Percentiles rank a stretch among this genome's conserved stretches.
phyloP scores from a whole-genome alignment of 2,113 vertebrate species.

The Bambusicola thoracicus region DNA sequence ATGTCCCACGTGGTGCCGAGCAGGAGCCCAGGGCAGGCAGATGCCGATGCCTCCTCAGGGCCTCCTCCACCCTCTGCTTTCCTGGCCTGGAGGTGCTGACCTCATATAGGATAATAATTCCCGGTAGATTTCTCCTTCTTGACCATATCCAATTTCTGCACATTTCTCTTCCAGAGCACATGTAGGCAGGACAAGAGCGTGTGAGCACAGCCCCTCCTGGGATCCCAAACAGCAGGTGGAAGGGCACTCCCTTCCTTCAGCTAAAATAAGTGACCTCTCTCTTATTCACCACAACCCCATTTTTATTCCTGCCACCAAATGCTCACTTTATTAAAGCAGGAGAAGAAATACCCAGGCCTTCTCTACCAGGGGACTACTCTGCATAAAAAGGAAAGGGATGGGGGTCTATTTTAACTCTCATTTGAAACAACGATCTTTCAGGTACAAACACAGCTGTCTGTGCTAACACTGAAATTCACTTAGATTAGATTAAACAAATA shows the following conservation, averaged over 20 bases:
- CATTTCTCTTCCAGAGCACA: not conserved
- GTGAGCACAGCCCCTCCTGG: not conserved
- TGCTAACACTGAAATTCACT: conserved; percentile 55
- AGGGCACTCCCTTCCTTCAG: not conserved
- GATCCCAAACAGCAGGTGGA: not conserved
- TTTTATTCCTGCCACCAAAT: not conserved
- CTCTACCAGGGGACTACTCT: not conserved
- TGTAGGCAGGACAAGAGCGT: not conserved
- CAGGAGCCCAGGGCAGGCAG: not conserved
- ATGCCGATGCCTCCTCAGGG: not conserved
- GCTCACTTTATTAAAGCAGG: conserved; percentile 1
- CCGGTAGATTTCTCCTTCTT: not conserved
- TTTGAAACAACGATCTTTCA: not conserved
- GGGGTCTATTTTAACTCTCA: not conserved
- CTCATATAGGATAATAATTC: not conserved
- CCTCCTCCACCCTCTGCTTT: not conserved
- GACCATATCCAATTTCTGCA: not conserved
- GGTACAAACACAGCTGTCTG: not conserved
- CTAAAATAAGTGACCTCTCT: not conserved
- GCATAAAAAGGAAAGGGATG: not conserved
- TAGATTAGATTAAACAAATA: conserved; percentile 58
- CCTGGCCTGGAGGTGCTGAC: not conserved
- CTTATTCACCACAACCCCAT: not conserved
- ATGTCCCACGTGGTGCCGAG: not conserved
- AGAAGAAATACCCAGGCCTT: not conserved